A percentile compares a stretch with the other conserved stretches of the same genome.
These are phyloP conservation scores for Montipora cactus DNA, from an alignment of 64 coral and sea anemone genomes.

Conservation along the genomic window DNA sequence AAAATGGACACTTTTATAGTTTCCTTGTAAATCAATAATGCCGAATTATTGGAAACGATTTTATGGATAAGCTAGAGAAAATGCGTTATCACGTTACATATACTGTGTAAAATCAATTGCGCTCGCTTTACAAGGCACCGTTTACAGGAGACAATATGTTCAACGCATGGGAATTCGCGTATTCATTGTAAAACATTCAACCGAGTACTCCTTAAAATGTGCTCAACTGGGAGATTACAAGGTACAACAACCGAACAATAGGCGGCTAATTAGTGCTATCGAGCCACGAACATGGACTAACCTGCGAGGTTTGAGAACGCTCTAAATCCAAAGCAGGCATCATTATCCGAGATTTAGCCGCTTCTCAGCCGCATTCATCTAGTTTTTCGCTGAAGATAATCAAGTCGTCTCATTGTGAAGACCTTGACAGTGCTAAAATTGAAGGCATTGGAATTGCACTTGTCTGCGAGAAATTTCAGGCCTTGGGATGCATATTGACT, in stretches of 20 bases:
- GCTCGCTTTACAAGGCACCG: conserved; percentile 13
- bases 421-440: not conserved
- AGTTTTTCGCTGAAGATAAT: not conserved
- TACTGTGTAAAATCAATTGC: not conserved
- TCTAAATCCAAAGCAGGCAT: conserved; percentile 33
- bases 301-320: conserved; percentile 5
- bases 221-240: not conserved
- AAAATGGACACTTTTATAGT: not conserved
- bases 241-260: not conserved
- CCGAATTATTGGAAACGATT: not conserved
- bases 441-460: not conserved
- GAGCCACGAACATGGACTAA: conserved; percentile 1
- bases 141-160: not conserved
- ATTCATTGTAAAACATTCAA: not conserved
- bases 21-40: not conserved
- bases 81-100: not conserved
- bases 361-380: not conserved
- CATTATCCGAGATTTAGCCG: conserved; percentile 12
- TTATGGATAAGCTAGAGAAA: not conserved
- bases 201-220: not conserved
- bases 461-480: not conserved
- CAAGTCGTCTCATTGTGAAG: conserved; percentile 5
- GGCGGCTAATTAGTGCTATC: not conserved
- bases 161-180: not conserved
- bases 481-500: conserved; percentile 19